Conservation (phyloP, 2,113 vertebrate genomes). For the Rhynchopsitta pachyrhyncha region DNA sequence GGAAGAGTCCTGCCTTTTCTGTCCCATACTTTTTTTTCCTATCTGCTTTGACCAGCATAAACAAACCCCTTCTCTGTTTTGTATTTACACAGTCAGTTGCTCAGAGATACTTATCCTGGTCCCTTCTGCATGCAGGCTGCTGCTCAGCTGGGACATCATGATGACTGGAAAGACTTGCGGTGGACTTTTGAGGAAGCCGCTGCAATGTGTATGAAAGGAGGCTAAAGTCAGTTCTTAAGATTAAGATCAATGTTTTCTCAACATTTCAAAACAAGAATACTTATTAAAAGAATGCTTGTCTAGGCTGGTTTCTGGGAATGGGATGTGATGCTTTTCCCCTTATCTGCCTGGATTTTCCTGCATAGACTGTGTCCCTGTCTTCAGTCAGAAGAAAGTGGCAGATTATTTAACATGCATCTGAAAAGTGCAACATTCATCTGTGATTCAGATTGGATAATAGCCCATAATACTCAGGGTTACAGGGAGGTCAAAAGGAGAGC, state of each 20-base stretch:
- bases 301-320: constrained; percentile 23
- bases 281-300: constrained; percentile 2
- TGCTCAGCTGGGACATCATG: neutral
- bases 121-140: neutral
- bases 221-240: constrained; percentile 15
- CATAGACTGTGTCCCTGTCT: neutral
- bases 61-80: neutral
- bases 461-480: neutral
- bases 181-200: constrained; percentile 1
- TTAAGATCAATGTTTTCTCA: constrained; percentile 42
- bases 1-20: neutral
- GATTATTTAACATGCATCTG: neutral
- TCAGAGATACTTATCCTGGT: neutral
- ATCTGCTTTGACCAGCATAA: neutral
- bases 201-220: constrained; percentile 1
- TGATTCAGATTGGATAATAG: constrained; percentile 8
- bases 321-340: neutral
- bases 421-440: neutral
- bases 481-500: neutral
- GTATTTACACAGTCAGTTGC: neutral
- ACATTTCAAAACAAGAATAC: constrained; percentile 4
- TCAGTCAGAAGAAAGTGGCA: constrained; percentile 24
- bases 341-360: constrained; percentile 29
- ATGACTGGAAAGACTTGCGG: neutral
- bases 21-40: neutral